Conservation (phyloP, 2,113 vertebrate species). For the Holacanthus passer region DNA sequence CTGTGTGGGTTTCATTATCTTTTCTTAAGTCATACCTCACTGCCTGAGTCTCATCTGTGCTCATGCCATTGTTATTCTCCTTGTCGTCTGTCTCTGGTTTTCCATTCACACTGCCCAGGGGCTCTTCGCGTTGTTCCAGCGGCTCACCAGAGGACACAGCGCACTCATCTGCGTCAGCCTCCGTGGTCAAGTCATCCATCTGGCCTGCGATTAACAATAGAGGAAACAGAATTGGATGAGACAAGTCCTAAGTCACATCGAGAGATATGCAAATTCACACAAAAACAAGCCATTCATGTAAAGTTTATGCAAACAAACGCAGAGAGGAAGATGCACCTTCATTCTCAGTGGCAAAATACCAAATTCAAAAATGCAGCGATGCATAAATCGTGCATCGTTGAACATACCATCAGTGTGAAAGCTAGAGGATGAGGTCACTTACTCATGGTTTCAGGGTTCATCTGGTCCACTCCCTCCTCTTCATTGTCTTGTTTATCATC, state of each 20-base stretch:
- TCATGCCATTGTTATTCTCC: constrained; percentile 76
- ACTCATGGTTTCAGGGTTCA: constrained; percentile 75
- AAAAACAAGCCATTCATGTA: constrained; percentile 1
- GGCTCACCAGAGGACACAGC: constrained; percentile 48
- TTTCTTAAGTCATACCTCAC: constrained; percentile 73
- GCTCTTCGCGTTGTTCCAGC: constrained; percentile 42
- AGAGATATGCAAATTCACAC: background rate
- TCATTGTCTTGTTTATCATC: constrained; percentile 81
- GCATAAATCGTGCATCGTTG: too few species aligned
- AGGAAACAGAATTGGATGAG: background rate
- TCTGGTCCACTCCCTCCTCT: constrained; percentile 72
- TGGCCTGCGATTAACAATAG: constrained; percentile 33
- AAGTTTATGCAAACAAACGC: constrained; percentile 12
- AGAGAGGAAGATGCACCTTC: background rate
- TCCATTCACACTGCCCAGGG: constrained; percentile 79
- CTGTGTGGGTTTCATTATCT: background rate
- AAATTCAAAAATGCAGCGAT: background rate
- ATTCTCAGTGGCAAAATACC: background rate
- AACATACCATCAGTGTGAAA: background rate
- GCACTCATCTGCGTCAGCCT: constrained; percentile 45
- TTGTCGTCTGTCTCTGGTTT: constrained; percentile 73
- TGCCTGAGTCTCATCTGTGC: constrained; percentile 75
- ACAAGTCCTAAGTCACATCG: background rate
- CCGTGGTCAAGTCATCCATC: constrained; percentile 25
- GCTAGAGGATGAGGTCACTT: background rate